Percentiles rank a stretch among this genome's conserved stretches.
Evolutionary conservation across 2,797 vertebrate genomes (phyloP).

Genomic region (Notolepis coatsorum): DNA sequence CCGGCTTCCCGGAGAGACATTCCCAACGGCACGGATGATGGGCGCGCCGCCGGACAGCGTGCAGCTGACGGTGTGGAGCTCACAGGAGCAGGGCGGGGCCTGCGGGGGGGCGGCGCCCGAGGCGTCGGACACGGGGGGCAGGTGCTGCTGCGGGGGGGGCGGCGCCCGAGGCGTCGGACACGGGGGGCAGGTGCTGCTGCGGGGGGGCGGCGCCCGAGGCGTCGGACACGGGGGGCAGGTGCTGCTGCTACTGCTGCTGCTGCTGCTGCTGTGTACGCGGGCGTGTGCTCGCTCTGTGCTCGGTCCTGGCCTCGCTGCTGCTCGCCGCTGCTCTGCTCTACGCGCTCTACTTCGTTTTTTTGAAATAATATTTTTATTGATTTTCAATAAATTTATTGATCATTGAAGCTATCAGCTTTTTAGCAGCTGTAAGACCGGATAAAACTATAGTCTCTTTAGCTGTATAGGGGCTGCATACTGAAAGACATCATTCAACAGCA

Average conservation of each 20-base stretch:
- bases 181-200: neutral
- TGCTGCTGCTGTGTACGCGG: slow-evolving; percentile 25
- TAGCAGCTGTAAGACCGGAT: too few species aligned
- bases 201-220: neutral
- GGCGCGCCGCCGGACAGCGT: slow-evolving; percentile 20
- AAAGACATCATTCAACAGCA: too few species aligned
- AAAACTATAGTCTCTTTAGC: too few species aligned
- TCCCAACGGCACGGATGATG: slow-evolving; percentile 3
- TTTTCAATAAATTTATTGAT: too few species aligned
- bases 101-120: neutral
- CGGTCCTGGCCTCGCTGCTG: slow-evolving; percentile 44
- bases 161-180: neutral
- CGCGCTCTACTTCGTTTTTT: slow-evolving; percentile 37
- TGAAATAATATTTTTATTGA: too few species aligned
- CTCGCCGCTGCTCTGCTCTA: slow-evolving; percentile 47
- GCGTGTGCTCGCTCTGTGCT: slow-evolving; percentile 29
- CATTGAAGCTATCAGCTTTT: too few species aligned
- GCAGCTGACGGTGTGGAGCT: slow-evolving; percentile 20
- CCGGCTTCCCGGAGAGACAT: neutral
- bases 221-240: slow-evolving; percentile 6
- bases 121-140: slow-evolving; percentile 1
- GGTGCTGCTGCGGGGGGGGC: neutral
- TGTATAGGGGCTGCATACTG: too few species aligned
- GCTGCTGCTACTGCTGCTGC: slow-evolving; percentile 16
- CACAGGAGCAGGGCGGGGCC: neutral